phyloP scores from a whole-genome alignment of 2,113 vertebrate genomes.

The Conger conger region DNA sequence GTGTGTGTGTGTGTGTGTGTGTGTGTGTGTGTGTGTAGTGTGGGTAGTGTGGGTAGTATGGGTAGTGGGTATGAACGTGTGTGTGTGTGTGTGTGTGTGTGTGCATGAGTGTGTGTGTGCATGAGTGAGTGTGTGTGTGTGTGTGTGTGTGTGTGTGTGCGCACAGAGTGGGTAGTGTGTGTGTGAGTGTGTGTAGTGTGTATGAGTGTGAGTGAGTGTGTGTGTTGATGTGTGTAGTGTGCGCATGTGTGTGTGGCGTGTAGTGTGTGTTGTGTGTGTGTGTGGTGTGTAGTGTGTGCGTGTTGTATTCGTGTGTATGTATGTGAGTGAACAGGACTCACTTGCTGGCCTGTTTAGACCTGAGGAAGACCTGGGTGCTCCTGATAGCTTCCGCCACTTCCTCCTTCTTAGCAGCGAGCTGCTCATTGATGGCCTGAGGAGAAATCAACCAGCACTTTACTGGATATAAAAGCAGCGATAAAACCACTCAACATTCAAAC shows the following conservation, averaged over 20 bases:
- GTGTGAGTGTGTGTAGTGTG: neutral
- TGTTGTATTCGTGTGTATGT: neutral
- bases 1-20: neutral
- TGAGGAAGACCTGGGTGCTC: conserved; percentile 87
- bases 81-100: neutral
- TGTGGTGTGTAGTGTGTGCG: neutral
- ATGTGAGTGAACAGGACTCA: conserved; percentile 62
- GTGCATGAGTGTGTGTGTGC: neutral
- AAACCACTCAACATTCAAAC: neutral
- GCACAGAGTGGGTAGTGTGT: too few relatives aligned
- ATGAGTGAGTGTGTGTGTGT: too few relatives aligned
- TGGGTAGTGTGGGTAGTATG: neutral
- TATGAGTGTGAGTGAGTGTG: neutral
- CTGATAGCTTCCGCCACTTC: conserved; percentile 88
- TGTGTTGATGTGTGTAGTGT: neutral
- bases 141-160: neutral
- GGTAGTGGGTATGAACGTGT: conserved; percentile 2
- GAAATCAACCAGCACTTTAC: neutral
- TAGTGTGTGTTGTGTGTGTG: neutral
- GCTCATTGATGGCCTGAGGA: conserved; percentile 80
- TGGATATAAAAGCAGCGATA: neutral
- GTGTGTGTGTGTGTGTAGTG: neutral
- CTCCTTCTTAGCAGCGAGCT: conserved; percentile 83
- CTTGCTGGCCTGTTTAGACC: conserved; percentile 92
- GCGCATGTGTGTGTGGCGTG: neutral